Evolutionary conservation across 2,888 invertebrate genomes (phyloP).

Genomic region (Hemithea aestivaria): DNA sequence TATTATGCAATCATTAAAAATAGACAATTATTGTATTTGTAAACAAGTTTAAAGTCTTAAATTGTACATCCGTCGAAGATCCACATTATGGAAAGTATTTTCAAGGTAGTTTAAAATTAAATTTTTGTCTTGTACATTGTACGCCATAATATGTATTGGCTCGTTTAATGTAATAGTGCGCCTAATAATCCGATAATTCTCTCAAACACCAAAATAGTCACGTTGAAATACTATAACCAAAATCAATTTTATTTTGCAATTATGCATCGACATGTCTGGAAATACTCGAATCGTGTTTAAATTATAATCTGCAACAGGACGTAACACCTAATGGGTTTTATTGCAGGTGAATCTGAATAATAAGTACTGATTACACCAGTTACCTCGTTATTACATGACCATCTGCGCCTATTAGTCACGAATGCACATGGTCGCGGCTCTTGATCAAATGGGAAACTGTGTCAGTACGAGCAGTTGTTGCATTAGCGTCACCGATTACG

Average conservation of each 20-base stretch:
- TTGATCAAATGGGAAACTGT: conserved; percentile 73
- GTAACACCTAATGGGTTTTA: conserved; percentile 23
- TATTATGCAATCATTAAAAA: too few relatives aligned
- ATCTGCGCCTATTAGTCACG: conserved; percentile 57
- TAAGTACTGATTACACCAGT: conserved; percentile 33
- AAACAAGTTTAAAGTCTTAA: too few relatives aligned
- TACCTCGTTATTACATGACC: conserved; percentile 42
- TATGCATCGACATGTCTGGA: too few relatives aligned
- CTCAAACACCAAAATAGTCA: conserved; percentile 5
- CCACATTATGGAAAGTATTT: too few relatives aligned
- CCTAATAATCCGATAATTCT: conserved; percentile 12
- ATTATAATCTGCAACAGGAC: conserved; percentile 4
- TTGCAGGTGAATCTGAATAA: conserved; percentile 36
- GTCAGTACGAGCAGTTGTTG: conserved; percentile 72
- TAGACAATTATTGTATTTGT: too few relatives aligned
- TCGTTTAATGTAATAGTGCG: conserved; percentile 7
- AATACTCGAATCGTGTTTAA: too few relatives aligned
- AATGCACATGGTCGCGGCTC: conserved; percentile 63
- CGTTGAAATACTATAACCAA: not conserved
- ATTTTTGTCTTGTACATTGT: not conserved
- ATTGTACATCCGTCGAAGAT: too few relatives aligned
- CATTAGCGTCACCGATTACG: conserved; percentile 66
- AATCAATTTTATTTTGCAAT: too few relatives aligned
- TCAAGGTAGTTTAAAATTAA: conserved; percentile 1
- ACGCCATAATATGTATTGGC: too few relatives aligned